Percentiles rank a stretch among this genome's conserved stretches.
Conservation (phyloP, 1,140 invertebrate genomes). For the Colletes gigas region DNA sequence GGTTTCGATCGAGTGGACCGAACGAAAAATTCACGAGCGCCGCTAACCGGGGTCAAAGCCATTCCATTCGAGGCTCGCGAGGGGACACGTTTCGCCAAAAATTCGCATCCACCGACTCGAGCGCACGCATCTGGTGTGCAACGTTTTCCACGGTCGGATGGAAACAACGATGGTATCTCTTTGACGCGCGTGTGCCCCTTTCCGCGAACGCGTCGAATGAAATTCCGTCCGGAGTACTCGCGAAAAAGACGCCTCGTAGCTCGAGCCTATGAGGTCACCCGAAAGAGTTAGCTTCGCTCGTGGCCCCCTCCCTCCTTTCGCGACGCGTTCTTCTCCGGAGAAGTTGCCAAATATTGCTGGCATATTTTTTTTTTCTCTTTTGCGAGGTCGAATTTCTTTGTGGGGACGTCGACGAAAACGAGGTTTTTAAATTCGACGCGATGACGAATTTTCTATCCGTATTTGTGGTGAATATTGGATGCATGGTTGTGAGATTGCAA, state of each 20-base stretch:
- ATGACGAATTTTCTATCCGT: no score
- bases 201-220: constrained; percentile 43
- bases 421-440: neutral
- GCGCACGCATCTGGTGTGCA: constrained; percentile 31
- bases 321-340: constrained; percentile 3
- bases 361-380: neutral
- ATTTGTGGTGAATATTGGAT: no score
- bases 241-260: constrained; percentile 12
- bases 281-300: constrained; percentile 18
- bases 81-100: constrained; percentile 8
- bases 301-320: no score
- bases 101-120: constrained; percentile 13
- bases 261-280: constrained; percentile 20
- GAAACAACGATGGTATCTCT: constrained; percentile 64
- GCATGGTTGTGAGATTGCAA: no score
- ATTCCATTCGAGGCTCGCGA: no score
- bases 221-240: constrained; percentile 54
- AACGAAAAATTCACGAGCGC: neutral
- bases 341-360: constrained; percentile 6
- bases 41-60: neutral
- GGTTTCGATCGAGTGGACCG: neutral
- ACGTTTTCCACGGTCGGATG: constrained; percentile 49
- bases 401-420: neutral
- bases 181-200: constrained; percentile 52
- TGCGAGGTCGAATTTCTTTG: neutral